Conservation (phyloP, 2,888 invertebrate species). For the Apomyelois bistriatella region DNA sequence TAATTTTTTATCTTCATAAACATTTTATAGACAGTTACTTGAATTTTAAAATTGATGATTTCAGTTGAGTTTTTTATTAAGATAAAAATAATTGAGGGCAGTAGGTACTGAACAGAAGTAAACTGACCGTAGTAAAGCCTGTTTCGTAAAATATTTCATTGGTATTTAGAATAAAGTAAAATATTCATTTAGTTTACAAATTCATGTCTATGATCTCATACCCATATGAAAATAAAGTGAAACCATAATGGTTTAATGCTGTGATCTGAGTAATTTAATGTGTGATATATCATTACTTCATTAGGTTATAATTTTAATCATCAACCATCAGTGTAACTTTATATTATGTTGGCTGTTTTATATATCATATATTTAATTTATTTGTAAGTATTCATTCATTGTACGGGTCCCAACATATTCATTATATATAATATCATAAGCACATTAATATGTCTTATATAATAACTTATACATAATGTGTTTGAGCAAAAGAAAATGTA, state of each 20-base stretch:
- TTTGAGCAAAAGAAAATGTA: slow-evolving; percentile 41
- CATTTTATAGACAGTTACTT: too few species aligned
- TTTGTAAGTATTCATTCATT: background rate
- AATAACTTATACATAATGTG: slow-evolving; percentile 14
- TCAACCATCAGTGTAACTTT: background rate
- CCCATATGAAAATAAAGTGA: background rate
- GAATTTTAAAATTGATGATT: too few species aligned
- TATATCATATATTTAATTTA: slow-evolving; percentile 4
- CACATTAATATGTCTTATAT: slow-evolving; percentile 14
- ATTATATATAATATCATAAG: background rate
- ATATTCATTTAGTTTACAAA: background rate
- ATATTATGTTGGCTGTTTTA: slow-evolving; percentile 4
- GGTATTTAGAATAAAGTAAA: too few species aligned
- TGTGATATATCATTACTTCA: background rate
- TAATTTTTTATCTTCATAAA: too few species aligned
- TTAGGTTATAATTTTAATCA: background rate
- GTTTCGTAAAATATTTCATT: too few species aligned
- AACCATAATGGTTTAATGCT: background rate
- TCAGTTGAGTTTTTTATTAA: too few species aligned
- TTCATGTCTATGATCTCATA: slow-evolving; percentile 3
- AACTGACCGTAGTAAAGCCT: too few species aligned
- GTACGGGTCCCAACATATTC: background rate
- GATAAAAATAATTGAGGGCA: too few species aligned
- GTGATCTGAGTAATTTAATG: background rate
- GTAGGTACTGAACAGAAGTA: too few species aligned